Percentiles rank a stretch among this genome's conserved stretches.
Conservation (phyloP, 2,888 invertebrate genomes). For the Elegia similella region DNA sequence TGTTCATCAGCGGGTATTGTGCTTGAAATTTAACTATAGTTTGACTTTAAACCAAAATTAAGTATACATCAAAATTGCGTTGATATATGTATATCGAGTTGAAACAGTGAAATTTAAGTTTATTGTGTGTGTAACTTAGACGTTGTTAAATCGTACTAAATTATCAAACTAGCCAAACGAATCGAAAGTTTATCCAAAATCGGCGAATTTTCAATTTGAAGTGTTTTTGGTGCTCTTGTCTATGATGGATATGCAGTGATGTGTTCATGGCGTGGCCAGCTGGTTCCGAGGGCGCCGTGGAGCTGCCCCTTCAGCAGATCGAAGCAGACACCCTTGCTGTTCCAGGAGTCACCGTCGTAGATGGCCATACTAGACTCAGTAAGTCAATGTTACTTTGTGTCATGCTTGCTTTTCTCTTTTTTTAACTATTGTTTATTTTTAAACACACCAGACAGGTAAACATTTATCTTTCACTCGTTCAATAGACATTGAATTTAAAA, state of each 20-base stretch:
- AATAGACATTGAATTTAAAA: too few relatives aligned
- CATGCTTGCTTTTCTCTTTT: too few relatives aligned
- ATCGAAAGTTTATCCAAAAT: too few relatives aligned
- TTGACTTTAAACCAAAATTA: background rate
- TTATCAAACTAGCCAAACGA: too few relatives aligned
- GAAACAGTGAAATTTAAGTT: too few relatives aligned
- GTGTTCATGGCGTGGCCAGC: conserved; percentile 71
- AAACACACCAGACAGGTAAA: too few relatives aligned
- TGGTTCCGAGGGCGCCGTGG: conserved; percentile 60
- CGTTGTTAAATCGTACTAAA: too few relatives aligned
- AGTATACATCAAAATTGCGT: background rate
- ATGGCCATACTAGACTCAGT: conserved; percentile 43
- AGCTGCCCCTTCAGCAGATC: conserved; percentile 50
- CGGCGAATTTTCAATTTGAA: too few relatives aligned
- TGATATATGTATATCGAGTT: too few relatives aligned
- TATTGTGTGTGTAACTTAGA: too few relatives aligned
- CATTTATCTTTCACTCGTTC: too few relatives aligned
- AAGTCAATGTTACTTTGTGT: conserved; percentile 36
- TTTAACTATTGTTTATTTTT: too few relatives aligned
- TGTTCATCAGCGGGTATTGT: background rate
- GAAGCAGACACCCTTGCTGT: conserved; percentile 33
- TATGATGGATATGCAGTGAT: conserved; percentile 35
- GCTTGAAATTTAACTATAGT: background rate
- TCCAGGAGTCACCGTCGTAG: conserved; percentile 40
- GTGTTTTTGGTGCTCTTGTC: background rate